A percentile compares a stretch with the other conserved stretches of the same genome.
These are phyloP conservation scores for Callinectes sapidus DNA, from an alignment of 2,888 invertebrate genomes.

Conservation along the genomic window DNA sequence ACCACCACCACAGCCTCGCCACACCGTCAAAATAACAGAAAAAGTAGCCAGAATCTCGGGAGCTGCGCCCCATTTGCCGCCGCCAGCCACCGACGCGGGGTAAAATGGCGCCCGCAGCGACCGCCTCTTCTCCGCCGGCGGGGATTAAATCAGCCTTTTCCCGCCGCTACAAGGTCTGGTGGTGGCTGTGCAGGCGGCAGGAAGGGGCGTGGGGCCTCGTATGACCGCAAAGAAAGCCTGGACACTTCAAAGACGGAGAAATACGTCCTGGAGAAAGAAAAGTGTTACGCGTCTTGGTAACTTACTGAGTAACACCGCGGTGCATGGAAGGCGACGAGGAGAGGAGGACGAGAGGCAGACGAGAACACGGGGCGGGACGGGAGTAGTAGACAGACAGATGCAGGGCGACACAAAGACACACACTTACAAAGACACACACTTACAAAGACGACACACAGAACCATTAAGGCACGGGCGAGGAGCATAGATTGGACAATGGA, in stretches of 20 bases:
- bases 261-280: neutral
- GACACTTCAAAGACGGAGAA: neutral
- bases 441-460: neutral
- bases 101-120: neutral
- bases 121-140: neutral
- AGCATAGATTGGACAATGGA: neutral
- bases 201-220: no score
- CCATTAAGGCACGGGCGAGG: neutral
- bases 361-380: neutral
- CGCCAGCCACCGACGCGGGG: neutral
- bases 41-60: neutral
- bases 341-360: neutral
- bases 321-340: neutral
- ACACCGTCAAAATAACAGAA: neutral
- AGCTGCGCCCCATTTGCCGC: constrained; percentile 2
- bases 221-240: neutral
- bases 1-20: neutral
- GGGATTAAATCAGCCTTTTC: neutral
- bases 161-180: neutral
- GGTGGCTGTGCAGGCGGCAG: neutral
- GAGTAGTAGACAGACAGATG: no score
- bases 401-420: neutral
- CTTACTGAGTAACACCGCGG: neutral
- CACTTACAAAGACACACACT: neutral
- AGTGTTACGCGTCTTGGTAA: neutral